phyloP scores from a whole-genome alignment of 2,797 vertebrate species.

The Peromyscus eremicus region DNA sequence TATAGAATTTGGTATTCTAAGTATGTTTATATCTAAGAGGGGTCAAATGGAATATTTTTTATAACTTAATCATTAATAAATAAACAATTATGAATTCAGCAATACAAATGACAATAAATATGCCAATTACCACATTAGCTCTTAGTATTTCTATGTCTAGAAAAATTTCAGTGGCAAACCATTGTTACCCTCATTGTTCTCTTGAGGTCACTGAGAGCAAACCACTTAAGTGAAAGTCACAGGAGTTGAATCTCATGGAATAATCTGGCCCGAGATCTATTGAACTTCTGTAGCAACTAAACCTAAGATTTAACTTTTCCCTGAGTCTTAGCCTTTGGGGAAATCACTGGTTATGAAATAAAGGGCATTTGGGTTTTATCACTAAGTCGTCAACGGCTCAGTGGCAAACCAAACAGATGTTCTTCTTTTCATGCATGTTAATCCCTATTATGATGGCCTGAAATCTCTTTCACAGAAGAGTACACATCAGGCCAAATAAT shows the following conservation, averaged over 20 bases:
- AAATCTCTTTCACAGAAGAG: neutral
- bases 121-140: neutral
- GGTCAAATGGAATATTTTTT: neutral
- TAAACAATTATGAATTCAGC: neutral
- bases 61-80: neutral
- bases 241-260: neutral
- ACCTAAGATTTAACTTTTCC: slow-evolving; percentile 37
- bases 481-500: neutral
- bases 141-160: neutral
- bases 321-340: neutral
- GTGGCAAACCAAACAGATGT: neutral
- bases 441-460: neutral
- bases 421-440: neutral
- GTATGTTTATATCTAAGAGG: neutral
- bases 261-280: slow-evolving; percentile 9
- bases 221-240: neutral
- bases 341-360: neutral
- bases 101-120: neutral
- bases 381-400: neutral
- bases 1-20: neutral
- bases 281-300: neutral
- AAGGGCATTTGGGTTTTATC: slow-evolving; percentile 30
- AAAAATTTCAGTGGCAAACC: neutral
- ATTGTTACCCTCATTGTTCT: neutral
- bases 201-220: neutral